Evolutionary conservation across 2,797 vertebrate species (phyloP).

Genomic region (Poliocrania exsul): DNA sequence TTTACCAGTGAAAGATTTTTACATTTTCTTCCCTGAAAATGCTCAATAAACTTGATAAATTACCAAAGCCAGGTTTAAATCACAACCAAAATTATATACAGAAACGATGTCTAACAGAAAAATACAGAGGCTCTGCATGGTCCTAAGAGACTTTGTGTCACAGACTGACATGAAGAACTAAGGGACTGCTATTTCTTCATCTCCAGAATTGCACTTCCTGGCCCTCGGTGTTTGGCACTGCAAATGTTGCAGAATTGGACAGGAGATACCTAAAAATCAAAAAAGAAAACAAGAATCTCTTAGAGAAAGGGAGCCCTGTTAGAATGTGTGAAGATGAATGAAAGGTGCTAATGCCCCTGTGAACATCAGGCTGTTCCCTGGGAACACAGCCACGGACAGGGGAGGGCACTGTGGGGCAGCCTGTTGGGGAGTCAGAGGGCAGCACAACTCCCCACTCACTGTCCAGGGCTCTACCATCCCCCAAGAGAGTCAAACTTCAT

Average conservation of each 20-base stretch:
- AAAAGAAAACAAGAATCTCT: not conserved
- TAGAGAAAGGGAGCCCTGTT: not conserved
- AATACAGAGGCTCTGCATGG: not conserved
- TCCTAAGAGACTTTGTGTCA: not conserved
- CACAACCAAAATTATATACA: not conserved
- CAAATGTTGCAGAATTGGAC: constrained; percentile 97
- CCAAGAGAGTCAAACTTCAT: not conserved
- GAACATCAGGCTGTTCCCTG: not conserved
- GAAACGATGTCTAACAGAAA: not conserved
- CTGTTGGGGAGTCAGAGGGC: not conserved
- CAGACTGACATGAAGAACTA: not conserved
- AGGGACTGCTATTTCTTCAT: constrained; percentile 85
- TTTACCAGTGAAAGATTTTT: not conserved
- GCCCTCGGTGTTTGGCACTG: constrained; percentile 92
- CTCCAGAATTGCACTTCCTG: constrained; percentile 90
- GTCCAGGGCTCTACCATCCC: not conserved
- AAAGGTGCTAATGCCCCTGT: not conserved
- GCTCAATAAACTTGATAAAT: not conserved
- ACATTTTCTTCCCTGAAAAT: not conserved
- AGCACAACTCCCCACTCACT: not conserved
- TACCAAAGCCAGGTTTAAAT: not conserved
- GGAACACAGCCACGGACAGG: not conserved
- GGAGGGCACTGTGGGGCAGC: not conserved
- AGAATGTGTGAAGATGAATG: not conserved
- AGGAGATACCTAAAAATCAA: constrained; percentile 79